Evolutionary conservation across 2,888 invertebrate species (phyloP), one percentile per base, ranked within the genome.

Genomic region (Hipparchia semele): DNA sequence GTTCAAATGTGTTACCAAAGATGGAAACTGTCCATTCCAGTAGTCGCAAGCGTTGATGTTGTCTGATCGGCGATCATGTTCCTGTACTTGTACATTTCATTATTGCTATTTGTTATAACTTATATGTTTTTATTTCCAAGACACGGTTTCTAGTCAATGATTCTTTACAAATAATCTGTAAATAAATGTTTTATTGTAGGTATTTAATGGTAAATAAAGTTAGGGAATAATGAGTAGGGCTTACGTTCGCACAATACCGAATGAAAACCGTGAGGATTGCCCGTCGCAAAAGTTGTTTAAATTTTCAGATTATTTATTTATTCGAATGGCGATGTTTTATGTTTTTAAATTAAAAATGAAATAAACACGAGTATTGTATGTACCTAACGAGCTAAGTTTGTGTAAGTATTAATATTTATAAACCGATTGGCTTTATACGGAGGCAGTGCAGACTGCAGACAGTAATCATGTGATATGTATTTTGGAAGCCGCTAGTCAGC

Each of bases 1-100:
- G 89, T 90, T 90, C 89, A 88, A 90, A 90, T 86, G 80, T 84
- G 88, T 90, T 90, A 91, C 92, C 92, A 91, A 92, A 92, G 92
- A 91, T 78, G 84, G 82, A 80, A 84, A 82, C 86, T 78, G 83
- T 87, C 84, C 90, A 90, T 89, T 89, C 90, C 90, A 84, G 71
- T 76, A 79, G 81, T 78, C 77, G 78, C 78, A 76, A 74, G 73
- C 78, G 75, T 79, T 77, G 77, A 76, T 77, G 77, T 76, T 77
- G 74, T 23, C 23, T 79, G 77, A 79, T 71, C 73, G 73, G 39
- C 39, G 80, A 83, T 80, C 84, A 83, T 84, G 88, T 88, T 87
- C 87, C 89, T 87, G 82, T 83, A 83, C 79, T 80, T 82, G 78
- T 84, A 82, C 82, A 84, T 83, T 84, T 83, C 80, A 80, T 83